A percentile compares a stretch with the other conserved stretches of the same genome.
Conservation (phyloP, 2,888 invertebrate species). For the Rhagonycha fulva region DNA sequence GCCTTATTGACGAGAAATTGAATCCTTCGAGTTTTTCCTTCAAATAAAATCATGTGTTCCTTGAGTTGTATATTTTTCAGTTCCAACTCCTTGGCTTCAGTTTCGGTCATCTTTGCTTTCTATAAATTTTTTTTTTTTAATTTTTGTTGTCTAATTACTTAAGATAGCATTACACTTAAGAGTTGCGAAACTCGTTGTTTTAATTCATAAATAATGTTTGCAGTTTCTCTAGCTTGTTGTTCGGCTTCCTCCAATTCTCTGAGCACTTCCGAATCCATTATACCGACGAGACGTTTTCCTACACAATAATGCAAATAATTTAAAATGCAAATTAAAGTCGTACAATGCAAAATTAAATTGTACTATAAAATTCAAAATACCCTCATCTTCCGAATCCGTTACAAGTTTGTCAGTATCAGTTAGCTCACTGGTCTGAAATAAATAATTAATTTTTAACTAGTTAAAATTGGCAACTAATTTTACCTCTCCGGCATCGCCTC, state of each 20-base stretch:
- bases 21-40: constrained; percentile 62
- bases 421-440: not conserved
- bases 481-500: not conserved
- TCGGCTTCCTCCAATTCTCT: constrained; percentile 57
- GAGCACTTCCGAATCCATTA: constrained; percentile 48
- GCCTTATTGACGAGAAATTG: constrained; percentile 59
- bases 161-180: constrained; percentile 44
- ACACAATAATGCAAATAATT: not conserved
- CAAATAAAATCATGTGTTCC: constrained; percentile 65
- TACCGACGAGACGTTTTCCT: not conserved
- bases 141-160: not conserved
- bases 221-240: constrained; percentile 55
- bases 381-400: not conserved
- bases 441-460: not conserved
- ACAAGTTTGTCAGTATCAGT: not conserved
- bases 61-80: constrained; percentile 63
- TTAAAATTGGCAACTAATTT: not conserved
- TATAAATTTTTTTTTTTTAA: constrained; percentile 39
- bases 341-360: not conserved
- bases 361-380: not conserved
- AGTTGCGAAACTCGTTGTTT: constrained; percentile 51
- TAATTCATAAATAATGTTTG: constrained; percentile 54
- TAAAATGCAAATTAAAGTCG: not conserved
- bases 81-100: constrained; percentile 60
- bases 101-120: constrained; percentile 63